A percentile compares a stretch with the other conserved stretches of the same genome.
Evolutionary conservation across 2,797 vertebrate genomes (phyloP).

Genomic region (Anas capensis): DNA sequence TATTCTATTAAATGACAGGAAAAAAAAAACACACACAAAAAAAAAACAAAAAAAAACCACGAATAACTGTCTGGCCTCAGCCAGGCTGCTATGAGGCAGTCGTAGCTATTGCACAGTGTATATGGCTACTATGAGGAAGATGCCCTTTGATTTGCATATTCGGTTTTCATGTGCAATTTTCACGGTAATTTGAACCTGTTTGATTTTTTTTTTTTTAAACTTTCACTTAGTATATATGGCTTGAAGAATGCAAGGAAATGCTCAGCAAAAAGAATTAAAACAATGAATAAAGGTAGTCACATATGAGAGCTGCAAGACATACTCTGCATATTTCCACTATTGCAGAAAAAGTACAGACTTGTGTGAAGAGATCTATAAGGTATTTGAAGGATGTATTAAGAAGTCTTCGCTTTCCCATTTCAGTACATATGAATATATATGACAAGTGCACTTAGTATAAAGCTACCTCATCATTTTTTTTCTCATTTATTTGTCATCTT

Average conservation of each 20-base stretch:
- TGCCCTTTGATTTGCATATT: not conserved
- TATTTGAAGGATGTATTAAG: constrained; percentile 17
- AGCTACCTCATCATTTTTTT: constrained; percentile 49
- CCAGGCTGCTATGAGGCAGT: not conserved
- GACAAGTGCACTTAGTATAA: not conserved
- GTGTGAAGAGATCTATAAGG: not conserved
- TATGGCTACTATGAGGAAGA: not conserved
- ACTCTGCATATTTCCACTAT: not conserved
- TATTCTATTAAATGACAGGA: not conserved
- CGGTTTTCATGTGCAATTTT: not conserved
- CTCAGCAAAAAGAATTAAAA: not conserved
- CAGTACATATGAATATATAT: not conserved
- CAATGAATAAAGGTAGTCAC: not conserved
- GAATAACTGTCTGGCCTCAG: not conserved
- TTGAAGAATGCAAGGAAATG: not conserved
- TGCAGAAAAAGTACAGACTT: not conserved
- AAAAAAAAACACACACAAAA: too few species aligned
- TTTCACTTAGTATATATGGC: not conserved
- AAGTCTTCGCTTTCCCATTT: not conserved
- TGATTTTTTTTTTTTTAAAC: not conserved
- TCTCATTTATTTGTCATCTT: constrained; percentile 44
- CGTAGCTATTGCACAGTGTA: not conserved
- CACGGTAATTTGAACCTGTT: not conserved
- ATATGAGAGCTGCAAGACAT: not conserved
- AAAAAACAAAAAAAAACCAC: too few species aligned